Evolutionary conservation across 2,113 vertebrate genomes (phyloP).

Genomic region (Nettapus auritus): DNA sequence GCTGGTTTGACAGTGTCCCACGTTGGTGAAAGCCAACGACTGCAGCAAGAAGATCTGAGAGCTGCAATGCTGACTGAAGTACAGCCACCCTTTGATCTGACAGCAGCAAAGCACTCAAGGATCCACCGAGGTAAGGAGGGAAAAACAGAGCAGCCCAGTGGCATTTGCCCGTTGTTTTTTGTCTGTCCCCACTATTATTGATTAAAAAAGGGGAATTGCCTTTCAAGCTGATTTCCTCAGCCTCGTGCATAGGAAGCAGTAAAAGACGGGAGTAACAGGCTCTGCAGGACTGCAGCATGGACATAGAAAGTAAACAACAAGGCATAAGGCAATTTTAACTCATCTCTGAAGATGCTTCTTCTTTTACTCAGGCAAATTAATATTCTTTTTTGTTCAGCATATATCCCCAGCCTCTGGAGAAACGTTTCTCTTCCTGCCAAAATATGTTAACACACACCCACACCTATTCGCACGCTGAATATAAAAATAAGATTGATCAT

Average conservation of each 20-base stretch:
- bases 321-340: neutral
- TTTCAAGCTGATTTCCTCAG: slow-evolving; percentile 23
- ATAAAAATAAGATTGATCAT: neutral
- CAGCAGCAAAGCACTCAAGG: neutral
- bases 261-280: neutral
- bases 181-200: neutral
- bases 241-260: neutral
- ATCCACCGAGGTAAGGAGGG: neutral
- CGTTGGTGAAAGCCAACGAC: accelerated
- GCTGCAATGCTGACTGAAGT: slow-evolving; percentile 39
- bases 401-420: neutral
- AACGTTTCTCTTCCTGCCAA: slow-evolving; percentile 53
- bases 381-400: slow-evolving; percentile 9
- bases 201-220: neutral
- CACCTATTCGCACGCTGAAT: slow-evolving; percentile 6
- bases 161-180: neutral
- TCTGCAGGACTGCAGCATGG: neutral
- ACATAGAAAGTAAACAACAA: neutral
- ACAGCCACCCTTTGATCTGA: slow-evolving; percentile 55
- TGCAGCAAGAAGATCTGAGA: slow-evolving; percentile 7
- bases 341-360: neutral
- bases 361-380: slow-evolving; percentile 44
- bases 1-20: neutral
- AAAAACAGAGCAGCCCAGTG: neutral
- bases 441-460: slow-evolving; percentile 37